Percentiles rank a stretch among this genome's conserved stretches.
Conservation (phyloP, 2,888 invertebrate genomes). For the Stictocephala bisonia region DNA sequence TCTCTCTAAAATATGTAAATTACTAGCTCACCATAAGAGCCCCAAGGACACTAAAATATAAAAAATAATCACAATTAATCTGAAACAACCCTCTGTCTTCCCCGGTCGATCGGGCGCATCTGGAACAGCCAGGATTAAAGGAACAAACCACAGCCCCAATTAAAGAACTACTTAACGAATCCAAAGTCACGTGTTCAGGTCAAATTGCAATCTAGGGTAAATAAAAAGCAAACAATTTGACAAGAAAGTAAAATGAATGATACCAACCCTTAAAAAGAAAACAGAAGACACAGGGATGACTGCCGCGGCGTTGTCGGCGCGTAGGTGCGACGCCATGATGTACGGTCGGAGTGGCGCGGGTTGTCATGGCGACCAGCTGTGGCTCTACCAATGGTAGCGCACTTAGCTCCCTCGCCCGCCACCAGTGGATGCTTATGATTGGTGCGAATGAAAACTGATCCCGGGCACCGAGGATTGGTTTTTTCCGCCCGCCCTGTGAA, state of each 20-base stretch:
- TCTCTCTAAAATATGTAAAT: no score
- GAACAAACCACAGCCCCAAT: no score
- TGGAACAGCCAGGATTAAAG: no score
- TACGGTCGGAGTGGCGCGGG: conserved; percentile 61
- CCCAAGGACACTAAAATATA: no score
- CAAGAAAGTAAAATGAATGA: conserved; percentile 48
- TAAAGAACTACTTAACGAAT: conserved; percentile 23
- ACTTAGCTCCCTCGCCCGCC: conserved; percentile 65
- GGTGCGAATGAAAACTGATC: conserved; percentile 60
- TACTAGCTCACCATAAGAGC: no score
- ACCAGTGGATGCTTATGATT: conserved; percentile 72
- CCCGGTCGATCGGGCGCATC: no score
- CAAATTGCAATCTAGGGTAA: conserved; percentile 45
- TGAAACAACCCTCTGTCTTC: no score
- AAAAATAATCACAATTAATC: no score
- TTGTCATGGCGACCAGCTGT: conserved; percentile 63
- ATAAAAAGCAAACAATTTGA: conserved; percentile 47
- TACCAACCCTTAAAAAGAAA: conserved; percentile 47
- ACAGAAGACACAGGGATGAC: conserved; percentile 44
- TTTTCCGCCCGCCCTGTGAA: conserved; percentile 43
- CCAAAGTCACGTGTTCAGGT: conserved; percentile 37
- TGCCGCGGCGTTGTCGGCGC: neutral
- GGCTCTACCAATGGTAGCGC: neutral
- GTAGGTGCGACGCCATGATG: conserved; percentile 36
- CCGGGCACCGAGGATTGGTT: conserved; percentile 51